Evolutionary conservation across 2,797 vertebrate genomes (phyloP), one percentile per base, ranked within the genome.

Genomic region (Onychomys torridus): DNA sequence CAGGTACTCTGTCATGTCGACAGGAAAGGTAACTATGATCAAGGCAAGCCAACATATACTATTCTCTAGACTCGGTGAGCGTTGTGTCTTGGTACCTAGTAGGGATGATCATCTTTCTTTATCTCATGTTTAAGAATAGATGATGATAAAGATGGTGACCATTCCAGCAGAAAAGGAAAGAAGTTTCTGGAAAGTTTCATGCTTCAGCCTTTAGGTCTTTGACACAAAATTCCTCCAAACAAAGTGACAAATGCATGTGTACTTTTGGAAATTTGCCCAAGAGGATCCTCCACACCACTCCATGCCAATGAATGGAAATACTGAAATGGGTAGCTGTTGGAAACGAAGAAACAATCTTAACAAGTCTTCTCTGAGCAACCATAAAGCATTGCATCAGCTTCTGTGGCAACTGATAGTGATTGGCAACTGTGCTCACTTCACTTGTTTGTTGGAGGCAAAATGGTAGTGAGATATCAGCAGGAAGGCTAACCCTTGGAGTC

Each of bases 391-490:
- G 2, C 61, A 76, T 52, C 83, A 27, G 29, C 55, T 89, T 90
- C 75, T 93, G 71, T 88, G n/a, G 89, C 27, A 52, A 78, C 65
- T 71, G 52, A 63, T 14, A 89, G 27, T 16, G 16, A 91, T 95
- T 95, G 97, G 95, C 59, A 83, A 27, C 75, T 95, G 90, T 84
- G 82, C 40, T 88, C 12, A 78, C 32, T 19, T 93, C 73, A n/a
- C 49, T 95, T 93, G 84, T 98, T 98, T 97, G 93, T 97, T 98
- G 71, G 0, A 97, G 86, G 43, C 79, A 97, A 90, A 95, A 69
- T 57, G 49, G 25, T 71, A 69, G 81, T 78, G 65, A 77, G 91
- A 76, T 92, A 93, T 43, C 82, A 95, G 69, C 63, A 84, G 61
- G 40, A 76, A 43, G 3, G 8, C 65, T 93, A 89, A 91, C 63